Conservation (phyloP, 2,888 invertebrate genomes). For the Agapostemon virescens region DNA sequence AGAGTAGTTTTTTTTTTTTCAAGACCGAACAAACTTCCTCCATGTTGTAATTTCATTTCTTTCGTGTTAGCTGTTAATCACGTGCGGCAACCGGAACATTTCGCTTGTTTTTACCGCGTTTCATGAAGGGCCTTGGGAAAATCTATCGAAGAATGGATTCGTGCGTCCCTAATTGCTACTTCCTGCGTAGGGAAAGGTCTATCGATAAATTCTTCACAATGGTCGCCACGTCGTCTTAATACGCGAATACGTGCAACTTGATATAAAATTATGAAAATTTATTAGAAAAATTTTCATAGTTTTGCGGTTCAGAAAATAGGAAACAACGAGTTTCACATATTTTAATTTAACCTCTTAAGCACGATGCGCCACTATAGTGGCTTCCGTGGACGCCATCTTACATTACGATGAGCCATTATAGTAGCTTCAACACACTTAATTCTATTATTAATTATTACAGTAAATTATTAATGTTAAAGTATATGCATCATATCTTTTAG, state of each 20-base stretch:
- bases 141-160: constrained; percentile 42
- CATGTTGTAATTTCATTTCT: not conserved
- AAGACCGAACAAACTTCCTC: not conserved
- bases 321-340: no score
- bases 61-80: not conserved
- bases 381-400: no score
- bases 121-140: constrained; percentile 48
- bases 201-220: not conserved
- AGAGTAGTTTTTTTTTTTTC: not conserved
- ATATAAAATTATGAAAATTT: not conserved
- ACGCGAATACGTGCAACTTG: not conserved
- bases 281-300: no score
- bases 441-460: no score
- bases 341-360: no score
- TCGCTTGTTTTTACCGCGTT: constrained; percentile 30
- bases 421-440: no score
- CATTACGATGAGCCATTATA: no score
- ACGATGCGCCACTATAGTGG: no score
- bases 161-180: constrained; percentile 46
- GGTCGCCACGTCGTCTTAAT: not conserved
- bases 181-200: not conserved
- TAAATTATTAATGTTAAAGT: no score
- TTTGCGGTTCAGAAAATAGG: no score
- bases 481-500: no score
- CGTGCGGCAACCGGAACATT: constrained; percentile 26